Evolutionary conservation across 1,140 invertebrate genomes (phyloP), one percentile per base, ranked within the genome.

Genomic region (Cepaea nemoralis): DNA sequence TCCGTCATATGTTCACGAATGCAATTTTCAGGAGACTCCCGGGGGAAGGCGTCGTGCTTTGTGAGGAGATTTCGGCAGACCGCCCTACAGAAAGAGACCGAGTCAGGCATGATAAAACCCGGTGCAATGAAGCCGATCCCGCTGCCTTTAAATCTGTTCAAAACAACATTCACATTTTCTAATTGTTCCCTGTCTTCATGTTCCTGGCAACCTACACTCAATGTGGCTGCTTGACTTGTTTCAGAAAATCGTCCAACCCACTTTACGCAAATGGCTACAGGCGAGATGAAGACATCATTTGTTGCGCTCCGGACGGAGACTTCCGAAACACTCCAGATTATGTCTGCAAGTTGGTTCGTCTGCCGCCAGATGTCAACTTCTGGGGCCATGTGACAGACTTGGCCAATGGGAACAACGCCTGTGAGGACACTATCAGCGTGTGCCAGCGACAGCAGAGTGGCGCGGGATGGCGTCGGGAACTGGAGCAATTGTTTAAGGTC

Each of bases 301-400:
- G 82, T 40, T 84, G 85, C 79, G 87, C 85, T 1, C 77, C 81
- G 69, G 59, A 81, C 3, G 66, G 77, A 40, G 87, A 89, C 71
- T 85, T 87, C 45, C 81, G 88, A 55, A 89, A 89, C 80, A 84
- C 85, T 24, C 85, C 86, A 0, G 85, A 88, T 69, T 87, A 86
- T 77, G 78, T 88, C 6, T 85, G 85, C n/a, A 85, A 88, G 48
- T 45, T 88, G 37, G 70, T 82, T 12, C 63, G 76, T 37, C 31
- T 85, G 63, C 50, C 80, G 22, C 66, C n/a, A 22, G 66, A 80
- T 31, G 39, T 80, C 8, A 22, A 42, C 24, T 33, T 39, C 35
- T 80, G 39, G 40, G 69, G 42, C 80, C 82, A 50, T 70, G 84
- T 70, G 66, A 78, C n/a, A n/a, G 78, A 16, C 81, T 42, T 6